A percentile compares a stretch with the other conserved stretches of the same genome.
phyloP scores from a whole-genome alignment of 2,797 vertebrate genomes.

The Anolis apletophallus region DNA sequence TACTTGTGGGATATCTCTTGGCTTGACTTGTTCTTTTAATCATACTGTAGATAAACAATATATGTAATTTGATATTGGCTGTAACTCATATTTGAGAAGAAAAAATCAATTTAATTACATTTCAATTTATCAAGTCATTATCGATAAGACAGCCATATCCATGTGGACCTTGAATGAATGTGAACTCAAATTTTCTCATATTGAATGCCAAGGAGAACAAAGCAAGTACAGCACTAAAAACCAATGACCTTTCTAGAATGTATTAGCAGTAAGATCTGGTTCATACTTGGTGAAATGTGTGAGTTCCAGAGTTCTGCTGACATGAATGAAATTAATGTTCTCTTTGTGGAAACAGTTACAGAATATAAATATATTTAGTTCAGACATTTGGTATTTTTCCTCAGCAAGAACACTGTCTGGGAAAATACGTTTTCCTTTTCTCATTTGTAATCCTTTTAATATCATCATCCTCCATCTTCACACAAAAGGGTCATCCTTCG shows the following conservation, averaged over 20 bases:
- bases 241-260: background rate
- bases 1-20: background rate
- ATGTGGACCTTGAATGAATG: background rate
- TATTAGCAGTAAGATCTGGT: background rate
- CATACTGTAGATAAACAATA: background rate
- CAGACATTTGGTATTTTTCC: too few species aligned
- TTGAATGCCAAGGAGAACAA: background rate
- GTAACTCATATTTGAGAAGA: background rate
- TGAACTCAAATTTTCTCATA: background rate
- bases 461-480: too few species aligned
- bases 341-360: background rate
- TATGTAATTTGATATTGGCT: background rate
- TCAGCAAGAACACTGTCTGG: too few species aligned
- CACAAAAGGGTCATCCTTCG: too few species aligned
- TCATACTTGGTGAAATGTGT: background rate
- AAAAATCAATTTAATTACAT: background rate
- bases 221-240: background rate
- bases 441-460: too few species aligned
- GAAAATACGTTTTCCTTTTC: too few species aligned
- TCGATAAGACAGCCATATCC: background rate
- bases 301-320: background rate
- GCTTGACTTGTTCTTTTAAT: background rate
- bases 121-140: constrained; percentile 1
- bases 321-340: background rate
- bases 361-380: too few species aligned